A percentile compares a stretch with the other conserved stretches of the same genome.
These are phyloP conservation scores for Germaria angustata DNA, from an alignment of 2,888 invertebrate species.

Conservation along the genomic window DNA sequence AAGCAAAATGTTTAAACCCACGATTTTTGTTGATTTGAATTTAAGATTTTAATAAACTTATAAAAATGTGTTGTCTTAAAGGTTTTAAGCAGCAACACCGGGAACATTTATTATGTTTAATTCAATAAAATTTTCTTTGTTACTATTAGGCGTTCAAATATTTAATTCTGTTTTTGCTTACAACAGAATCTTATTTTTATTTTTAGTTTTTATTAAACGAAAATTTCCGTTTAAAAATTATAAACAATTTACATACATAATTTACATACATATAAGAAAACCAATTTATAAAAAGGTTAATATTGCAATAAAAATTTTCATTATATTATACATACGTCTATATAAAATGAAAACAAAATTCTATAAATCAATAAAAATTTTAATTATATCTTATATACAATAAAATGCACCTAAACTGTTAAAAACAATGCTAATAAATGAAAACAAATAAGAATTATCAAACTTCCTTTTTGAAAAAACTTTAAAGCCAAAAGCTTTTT, in stretches of 20 bases:
- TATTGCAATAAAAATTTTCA: constrained; percentile 55
- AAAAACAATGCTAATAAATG: constrained; percentile 15
- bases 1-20: background rate
- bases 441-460: background rate
- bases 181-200: background rate
- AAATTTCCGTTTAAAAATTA: constrained; percentile 68
- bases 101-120: background rate
- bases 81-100: background rate
- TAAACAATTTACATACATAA: constrained; percentile 69
- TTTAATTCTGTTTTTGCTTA: background rate
- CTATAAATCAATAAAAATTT: constrained; percentile 42
- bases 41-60: background rate
- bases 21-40: background rate
- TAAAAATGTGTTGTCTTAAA: background rate
- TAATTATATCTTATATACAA: constrained; percentile 55
- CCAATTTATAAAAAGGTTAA: constrained; percentile 37
- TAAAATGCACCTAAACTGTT: constrained; percentile 54
- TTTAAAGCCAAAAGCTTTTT: too few relatives aligned
- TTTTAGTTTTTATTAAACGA: constrained; percentile 26
- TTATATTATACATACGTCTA: constrained; percentile 51
- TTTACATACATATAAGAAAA: constrained; percentile 64
- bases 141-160: background rate
- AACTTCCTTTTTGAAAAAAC: too few relatives aligned
- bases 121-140: background rate
- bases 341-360: constrained; percentile 11